Base-by-base conservation (phyloP, 2,797 vertebrate genomes). In the Phoebastria nigripes region DNA sequence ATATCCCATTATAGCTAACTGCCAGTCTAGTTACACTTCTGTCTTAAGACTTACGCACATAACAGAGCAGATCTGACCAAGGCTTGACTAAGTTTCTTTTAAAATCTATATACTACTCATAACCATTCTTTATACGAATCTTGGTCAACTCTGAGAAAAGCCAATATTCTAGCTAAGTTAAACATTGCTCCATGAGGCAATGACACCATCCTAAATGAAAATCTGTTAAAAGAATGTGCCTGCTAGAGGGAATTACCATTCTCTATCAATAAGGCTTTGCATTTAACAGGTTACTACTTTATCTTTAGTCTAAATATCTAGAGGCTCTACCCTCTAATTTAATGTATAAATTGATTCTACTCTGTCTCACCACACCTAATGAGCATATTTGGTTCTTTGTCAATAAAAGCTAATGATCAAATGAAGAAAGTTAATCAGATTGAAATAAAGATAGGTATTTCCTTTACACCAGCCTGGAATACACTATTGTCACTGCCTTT, bases 361-460 rank as follows among this genome's bases (percentile, higher is more conserved):
- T 94, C 58, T 90, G 51, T 87, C 49, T 97, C 44, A 85, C 73
- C 49, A 61, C 31, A 89, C 49, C 67, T 96, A 96, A 94, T 77
- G 46, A 94, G 51, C 41, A 25, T 91, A 67, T 96, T 96, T 94
- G 35, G 71, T 94, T 97, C 82, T 90, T 94, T 94, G 94, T 97
- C 91, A 95, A 93, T 95, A 95, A 89, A 96, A 88, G 5, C 14
- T 96, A 97, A 96, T 85, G 78, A 97, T 89, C 94, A 96, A 96
- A 96, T 92, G 84, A 96, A 92, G 91, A 96, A 94, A 87, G 56
- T 95, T 96, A 97, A 95, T 96, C 82, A 90, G 42, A 77, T 74
- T 95, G 94, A 97, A 97, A 95, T 96, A 95, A 97, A 97, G 80
- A 96, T 94, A 94, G 15, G 91, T 67, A 95, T 83, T 97, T 97